These are phyloP conservation scores for Caenorhabditis doughertyi DNA, from an alignment of 2,888 invertebrate species.

Conservation along the genomic window DNA sequence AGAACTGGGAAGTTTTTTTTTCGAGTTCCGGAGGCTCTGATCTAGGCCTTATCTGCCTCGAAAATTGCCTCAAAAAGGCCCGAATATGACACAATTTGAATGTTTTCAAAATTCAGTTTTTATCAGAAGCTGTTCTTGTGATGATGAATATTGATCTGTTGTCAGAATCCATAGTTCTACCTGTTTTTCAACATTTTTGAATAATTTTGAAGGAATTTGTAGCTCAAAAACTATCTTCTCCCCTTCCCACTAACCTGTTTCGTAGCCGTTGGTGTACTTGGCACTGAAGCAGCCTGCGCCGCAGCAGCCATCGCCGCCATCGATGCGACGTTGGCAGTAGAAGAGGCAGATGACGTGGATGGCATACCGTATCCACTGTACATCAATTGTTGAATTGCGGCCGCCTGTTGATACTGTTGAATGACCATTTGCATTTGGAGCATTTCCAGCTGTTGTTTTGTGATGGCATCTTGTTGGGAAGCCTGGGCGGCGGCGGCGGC, in stretches of 20 bases:
- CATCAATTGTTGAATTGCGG: conserved; percentile 45
- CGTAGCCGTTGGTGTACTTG: conserved; percentile 32
- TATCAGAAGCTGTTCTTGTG: too few relatives aligned
- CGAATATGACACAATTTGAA: too few relatives aligned
- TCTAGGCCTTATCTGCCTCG: too few relatives aligned
- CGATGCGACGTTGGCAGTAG: conserved; percentile 25
- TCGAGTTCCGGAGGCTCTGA: too few relatives aligned
- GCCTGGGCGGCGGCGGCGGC: conserved; percentile 33
- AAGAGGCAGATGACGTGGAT: conserved; percentile 27
- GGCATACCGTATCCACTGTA: conserved; percentile 49
- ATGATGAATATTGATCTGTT: too few relatives aligned
- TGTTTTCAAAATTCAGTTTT: too few relatives aligned
- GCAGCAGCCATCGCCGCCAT: conserved; percentile 40
- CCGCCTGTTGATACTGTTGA: conserved; percentile 71
- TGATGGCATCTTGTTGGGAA: conserved; percentile 26
- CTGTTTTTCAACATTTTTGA: too few relatives aligned
- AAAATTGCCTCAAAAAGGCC: too few relatives aligned
- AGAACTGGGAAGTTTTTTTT: too few relatives aligned
- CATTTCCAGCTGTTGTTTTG: conserved; percentile 60
- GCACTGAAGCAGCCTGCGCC: conserved; percentile 7
- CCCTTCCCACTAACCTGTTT: conserved; percentile 25
- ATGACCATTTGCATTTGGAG: conserved; percentile 70
- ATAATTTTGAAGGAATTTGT: neutral
- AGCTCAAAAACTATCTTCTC: neutral
- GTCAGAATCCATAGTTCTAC: too few relatives aligned